Percentiles rank a stretch among this genome's conserved stretches.
Conservation (phyloP, 64 coral and sea anemone species). For the Pachyseris speciosa region DNA sequence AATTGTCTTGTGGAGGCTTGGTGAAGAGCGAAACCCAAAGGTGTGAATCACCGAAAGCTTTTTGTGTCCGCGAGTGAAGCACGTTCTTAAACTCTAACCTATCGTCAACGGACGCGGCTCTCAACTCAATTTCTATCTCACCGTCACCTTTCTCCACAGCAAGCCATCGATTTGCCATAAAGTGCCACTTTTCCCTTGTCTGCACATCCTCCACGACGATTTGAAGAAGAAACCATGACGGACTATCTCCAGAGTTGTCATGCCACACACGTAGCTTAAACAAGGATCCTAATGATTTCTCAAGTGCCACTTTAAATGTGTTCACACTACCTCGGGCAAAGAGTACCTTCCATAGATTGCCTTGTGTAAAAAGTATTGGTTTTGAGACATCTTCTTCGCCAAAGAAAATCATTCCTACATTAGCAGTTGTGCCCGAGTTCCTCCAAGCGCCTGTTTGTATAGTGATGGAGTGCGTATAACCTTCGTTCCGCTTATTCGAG, state of each 20-base stretch:
- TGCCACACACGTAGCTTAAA: constrained; percentile 69
- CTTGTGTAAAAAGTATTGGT: constrained; percentile 14
- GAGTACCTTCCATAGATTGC: not conserved
- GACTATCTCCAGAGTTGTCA: constrained; percentile 69
- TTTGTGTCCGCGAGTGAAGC: constrained; percentile 69
- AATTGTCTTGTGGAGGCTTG: constrained; percentile 25
- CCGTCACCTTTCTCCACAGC: constrained; percentile 58
- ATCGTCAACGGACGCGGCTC: constrained; percentile 14
- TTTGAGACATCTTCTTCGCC: constrained; percentile 39
- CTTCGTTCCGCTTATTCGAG: not conserved
- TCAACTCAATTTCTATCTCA: constrained; percentile 20
- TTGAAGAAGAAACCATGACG: constrained; percentile 81
- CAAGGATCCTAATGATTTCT: constrained; percentile 55
- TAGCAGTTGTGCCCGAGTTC: constrained; percentile 67
- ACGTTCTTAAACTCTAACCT: constrained; percentile 57
- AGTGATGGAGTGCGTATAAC: not conserved
- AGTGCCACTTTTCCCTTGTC: constrained; percentile 63
- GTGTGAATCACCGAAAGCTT: constrained; percentile 69
- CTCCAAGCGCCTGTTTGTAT: constrained; percentile 64
- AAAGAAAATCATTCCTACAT: constrained; percentile 56
- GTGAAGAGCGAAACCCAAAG: constrained; percentile 76
- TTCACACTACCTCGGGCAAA: constrained; percentile 85
- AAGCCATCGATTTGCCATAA: constrained; percentile 78
- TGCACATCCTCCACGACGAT: constrained; percentile 40
- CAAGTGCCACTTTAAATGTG: constrained; percentile 56